phyloP scores from a whole-genome alignment of 1,140 invertebrate genomes.

The Latrodectus geometricus region DNA sequence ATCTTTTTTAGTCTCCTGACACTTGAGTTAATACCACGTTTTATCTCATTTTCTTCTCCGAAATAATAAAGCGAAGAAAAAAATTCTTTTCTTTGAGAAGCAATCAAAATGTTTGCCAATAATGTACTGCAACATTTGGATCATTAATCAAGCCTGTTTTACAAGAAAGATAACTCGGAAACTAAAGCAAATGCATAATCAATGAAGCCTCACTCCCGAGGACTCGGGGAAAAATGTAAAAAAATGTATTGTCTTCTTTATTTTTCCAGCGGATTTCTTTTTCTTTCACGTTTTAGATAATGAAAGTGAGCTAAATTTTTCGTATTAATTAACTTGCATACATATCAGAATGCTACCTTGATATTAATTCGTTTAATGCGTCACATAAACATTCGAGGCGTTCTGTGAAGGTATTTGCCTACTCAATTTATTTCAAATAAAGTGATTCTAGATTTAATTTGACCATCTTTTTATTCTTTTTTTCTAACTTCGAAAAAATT shows the following conservation, averaged over 20 bases:
- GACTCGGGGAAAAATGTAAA: slow-evolving; percentile 7
- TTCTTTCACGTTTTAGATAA: slow-evolving; percentile 47
- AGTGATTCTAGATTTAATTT: slow-evolving; percentile 30
- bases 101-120: slow-evolving; percentile 62
- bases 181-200: slow-evolving; percentile 62
- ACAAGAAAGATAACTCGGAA: slow-evolving; percentile 61
- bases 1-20: slow-evolving; percentile 60
- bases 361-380: slow-evolving; percentile 59
- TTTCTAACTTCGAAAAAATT: background rate
- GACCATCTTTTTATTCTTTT: background rate
- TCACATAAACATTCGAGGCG: slow-evolving; percentile 36
- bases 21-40: slow-evolving; percentile 62
- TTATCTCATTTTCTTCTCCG: slow-evolving; percentile 61
- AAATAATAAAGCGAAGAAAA: slow-evolving; percentile 60
- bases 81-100: slow-evolving; percentile 55
- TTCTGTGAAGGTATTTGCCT: slow-evolving; percentile 18
- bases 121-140: slow-evolving; percentile 61
- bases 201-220: slow-evolving; percentile 46
- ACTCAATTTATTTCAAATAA: slow-evolving; percentile 57
- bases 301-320: slow-evolving; percentile 58
- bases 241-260: slow-evolving; percentile 52
- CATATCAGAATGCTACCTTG: slow-evolving; percentile 51
- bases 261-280: slow-evolving; percentile 18
- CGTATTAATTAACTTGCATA: slow-evolving; percentile 59
- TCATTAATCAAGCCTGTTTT: slow-evolving; percentile 61